Evolutionary conservation across 2,888 invertebrate species (phyloP).

Genomic region (Lasioglossum marginatum): DNA sequence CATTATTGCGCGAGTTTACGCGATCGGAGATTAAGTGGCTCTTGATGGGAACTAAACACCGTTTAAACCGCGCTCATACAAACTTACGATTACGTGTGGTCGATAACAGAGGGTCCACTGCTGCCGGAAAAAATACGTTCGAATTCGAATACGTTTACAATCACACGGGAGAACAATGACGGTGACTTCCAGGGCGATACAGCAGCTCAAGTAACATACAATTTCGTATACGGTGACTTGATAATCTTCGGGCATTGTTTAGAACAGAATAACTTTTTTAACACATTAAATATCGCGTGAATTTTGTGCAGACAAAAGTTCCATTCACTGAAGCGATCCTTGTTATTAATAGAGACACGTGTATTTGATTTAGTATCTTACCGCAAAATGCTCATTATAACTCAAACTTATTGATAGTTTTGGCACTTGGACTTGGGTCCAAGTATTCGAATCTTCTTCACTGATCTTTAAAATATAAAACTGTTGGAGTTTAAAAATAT

Average conservation of each 20-base stretch:
- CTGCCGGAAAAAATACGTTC: not conserved
- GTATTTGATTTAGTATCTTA: no score
- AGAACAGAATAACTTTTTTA: not conserved
- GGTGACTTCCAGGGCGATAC: not conserved
- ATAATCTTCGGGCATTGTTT: not conserved
- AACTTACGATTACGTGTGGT: constrained; percentile 36
- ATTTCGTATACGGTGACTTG: not conserved
- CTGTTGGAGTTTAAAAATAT: no score
- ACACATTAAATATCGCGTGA: not conserved
- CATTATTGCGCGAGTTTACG: constrained; percentile 75
- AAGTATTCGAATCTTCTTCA: no score
- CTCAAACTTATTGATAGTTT: no score
- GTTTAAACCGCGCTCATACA: constrained; percentile 62
- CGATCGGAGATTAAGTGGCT: constrained; percentile 80
- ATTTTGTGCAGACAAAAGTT: no score
- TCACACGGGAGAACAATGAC: not conserved
- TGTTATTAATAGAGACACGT: no score
- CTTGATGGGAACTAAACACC: constrained; percentile 81
- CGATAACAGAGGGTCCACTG: not conserved
- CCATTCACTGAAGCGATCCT: no score
- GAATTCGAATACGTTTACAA: not conserved
- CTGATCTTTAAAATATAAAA: no score
- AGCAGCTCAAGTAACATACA: not conserved
- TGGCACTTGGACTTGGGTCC: no score
- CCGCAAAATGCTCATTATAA: no score